These are phyloP conservation scores for Cololabis saira DNA, from an alignment of 2,113 vertebrate species.

Conservation along the genomic window DNA sequence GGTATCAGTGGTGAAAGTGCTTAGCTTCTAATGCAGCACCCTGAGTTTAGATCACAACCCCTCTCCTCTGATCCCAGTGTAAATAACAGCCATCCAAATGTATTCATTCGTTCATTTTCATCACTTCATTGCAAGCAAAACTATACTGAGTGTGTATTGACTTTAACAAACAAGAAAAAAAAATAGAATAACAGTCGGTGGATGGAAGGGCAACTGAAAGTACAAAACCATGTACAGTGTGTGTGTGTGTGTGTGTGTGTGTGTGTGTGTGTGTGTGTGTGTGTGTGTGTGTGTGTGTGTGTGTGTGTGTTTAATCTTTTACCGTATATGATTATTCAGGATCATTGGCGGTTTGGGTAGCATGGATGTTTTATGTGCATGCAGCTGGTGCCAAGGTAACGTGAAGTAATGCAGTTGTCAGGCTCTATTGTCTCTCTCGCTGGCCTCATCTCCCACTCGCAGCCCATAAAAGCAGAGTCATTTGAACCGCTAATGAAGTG, in stretches of 20 bases:
- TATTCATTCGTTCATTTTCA: too few relatives aligned
- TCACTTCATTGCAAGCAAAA: too few relatives aligned
- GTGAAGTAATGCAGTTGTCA: slow-evolving; percentile 75
- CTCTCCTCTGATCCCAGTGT: too few relatives aligned
- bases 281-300: background rate
- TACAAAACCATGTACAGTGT: slow-evolving; percentile 8
- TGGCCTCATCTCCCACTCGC: slow-evolving; percentile 66
- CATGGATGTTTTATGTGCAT: slow-evolving; percentile 69
- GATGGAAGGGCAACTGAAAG: slow-evolving; percentile 8
- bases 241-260: slow-evolving; percentile 28
- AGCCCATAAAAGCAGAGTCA: slow-evolving; percentile 72
- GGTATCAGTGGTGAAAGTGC: too few relatives aligned
- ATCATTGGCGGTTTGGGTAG: slow-evolving; percentile 25
- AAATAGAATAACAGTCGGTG: too few relatives aligned
- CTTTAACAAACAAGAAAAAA: too few relatives aligned
- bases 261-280: slow-evolving; percentile 20
- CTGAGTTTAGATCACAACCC: too few relatives aligned
- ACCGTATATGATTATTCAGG: slow-evolving; percentile 36
- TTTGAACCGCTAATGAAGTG: slow-evolving; percentile 78
- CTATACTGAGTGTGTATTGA: too few relatives aligned
- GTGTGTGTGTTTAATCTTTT: slow-evolving; percentile 28
- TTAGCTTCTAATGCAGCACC: too few relatives aligned
- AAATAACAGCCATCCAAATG: too few relatives aligned
- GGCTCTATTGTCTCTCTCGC: slow-evolving; percentile 70
- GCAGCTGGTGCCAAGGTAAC: slow-evolving; percentile 73